Evolutionary conservation across 2,888 invertebrate species (phyloP).

Genomic region (Cephonodes hylas): DNA sequence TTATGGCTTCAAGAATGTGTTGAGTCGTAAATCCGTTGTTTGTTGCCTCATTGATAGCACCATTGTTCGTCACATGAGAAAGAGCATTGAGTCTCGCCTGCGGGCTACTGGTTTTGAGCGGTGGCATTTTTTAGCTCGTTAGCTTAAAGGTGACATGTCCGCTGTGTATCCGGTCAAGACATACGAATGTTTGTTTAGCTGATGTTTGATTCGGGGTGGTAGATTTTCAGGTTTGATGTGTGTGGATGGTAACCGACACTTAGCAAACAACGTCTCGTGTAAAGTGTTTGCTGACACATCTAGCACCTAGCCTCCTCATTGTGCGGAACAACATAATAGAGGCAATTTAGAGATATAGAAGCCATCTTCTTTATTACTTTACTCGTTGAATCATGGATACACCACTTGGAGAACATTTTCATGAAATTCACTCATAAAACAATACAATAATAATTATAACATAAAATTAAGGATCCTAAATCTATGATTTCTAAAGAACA

Average conservation of each 20-base stretch:
- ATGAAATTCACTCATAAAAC: background rate
- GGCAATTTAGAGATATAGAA: slow-evolving; percentile 3
- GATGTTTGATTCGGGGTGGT: slow-evolving; percentile 24
- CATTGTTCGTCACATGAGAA: slow-evolving; percentile 59
- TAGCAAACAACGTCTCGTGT: background rate
- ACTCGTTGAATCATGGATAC: slow-evolving; percentile 3
- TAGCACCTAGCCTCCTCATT: slow-evolving; percentile 2
- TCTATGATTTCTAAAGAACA: no score
- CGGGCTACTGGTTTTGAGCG: slow-evolving; percentile 44
- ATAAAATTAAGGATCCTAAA: no score
- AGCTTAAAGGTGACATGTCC: slow-evolving; percentile 50
- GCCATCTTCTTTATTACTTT: background rate
- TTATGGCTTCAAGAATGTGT: slow-evolving; percentile 67
- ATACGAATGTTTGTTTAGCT: slow-evolving; percentile 10
- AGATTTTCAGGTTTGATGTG: slow-evolving; percentile 23
- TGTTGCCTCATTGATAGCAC: slow-evolving; percentile 57
- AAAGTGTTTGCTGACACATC: slow-evolving; percentile 8
- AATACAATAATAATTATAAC: background rate
- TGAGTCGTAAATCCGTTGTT: slow-evolving; percentile 65
- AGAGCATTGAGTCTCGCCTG: slow-evolving; percentile 30
- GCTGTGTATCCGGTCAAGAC: slow-evolving; percentile 23
- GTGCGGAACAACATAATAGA: slow-evolving; percentile 10
- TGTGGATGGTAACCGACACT: background rate
- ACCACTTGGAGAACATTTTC: background rate
- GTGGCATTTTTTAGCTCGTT: slow-evolving; percentile 49